Evolutionary conservation across 2,113 vertebrate genomes (phyloP), one percentile per base, ranked within the genome.

Genomic region (Crypturellus undulatus): DNA sequence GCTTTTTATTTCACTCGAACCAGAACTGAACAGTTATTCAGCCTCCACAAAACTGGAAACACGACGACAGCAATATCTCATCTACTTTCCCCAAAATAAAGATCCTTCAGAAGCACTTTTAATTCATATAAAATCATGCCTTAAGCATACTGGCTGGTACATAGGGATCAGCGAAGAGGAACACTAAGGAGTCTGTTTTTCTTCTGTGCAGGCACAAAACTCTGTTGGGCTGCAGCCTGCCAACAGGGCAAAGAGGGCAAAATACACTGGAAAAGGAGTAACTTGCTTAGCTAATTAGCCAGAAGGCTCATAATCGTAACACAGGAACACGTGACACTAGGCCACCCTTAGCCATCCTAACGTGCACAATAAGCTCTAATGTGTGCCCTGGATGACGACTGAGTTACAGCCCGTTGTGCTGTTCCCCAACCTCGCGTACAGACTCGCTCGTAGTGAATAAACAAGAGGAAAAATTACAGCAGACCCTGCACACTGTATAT

Each of bases 41-140:
- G 79, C 26, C 58, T 91, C 42, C 36, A 30, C 17, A 78, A 54
- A 89, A 83, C 24, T 94, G 90, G 87, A 96, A 90, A 59, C 13
- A 26, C 47, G 51, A 94, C 85, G 94, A 78, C 52, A 52, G 56
- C 82, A 93, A 64, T 58, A 76, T 89, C 67, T 43, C 85, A 71
- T 79, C n/a, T 87, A 65, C 52, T 54, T 71, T 78, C 16, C 18
- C 38, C 60, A 51, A 92, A 91, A 90, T 64, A 89, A 71, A 26
- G n/a, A 87, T 67, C 58, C 83, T 79, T 87, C 84, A 90, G 68
- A 91, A 87, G 90, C 47, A 68, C 76, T 94, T 92, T 47, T 54
- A 89, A 79, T 89, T 94, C 64, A 83, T 78, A 83, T 88, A 92
- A 94, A 95, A 95, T 73, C 72, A 58, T 93, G 92, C 76, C 58